These are phyloP conservation scores for Yasuhikotakia modesta DNA, from an alignment of 2,797 vertebrate genomes.

Conservation along the genomic window DNA sequence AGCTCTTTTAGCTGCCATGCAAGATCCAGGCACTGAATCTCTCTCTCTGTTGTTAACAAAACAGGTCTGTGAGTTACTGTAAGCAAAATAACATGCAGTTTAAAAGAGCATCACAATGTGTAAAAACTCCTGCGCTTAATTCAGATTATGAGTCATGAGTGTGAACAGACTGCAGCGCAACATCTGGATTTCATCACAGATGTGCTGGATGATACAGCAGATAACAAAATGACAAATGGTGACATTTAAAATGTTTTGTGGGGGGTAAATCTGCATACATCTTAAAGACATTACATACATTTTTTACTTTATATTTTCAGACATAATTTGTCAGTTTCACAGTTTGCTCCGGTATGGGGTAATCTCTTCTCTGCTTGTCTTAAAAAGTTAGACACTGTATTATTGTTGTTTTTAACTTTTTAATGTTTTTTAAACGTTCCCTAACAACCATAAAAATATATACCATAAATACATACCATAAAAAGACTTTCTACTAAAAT, in stretches of 20 bases:
- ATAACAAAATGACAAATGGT: conserved; percentile 36
- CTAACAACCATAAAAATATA: no score
- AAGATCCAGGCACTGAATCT: conserved; percentile 55
- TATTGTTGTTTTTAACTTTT: no score
- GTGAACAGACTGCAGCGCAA: conserved; percentile 26
- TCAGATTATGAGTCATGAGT: conserved; percentile 8
- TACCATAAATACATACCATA: no score
- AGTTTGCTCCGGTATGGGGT: conserved; percentile 4
- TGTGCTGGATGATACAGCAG: conserved; percentile 43
- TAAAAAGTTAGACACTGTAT: not conserved
- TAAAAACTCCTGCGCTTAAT: conserved; percentile 38
- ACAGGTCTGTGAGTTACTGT: not conserved
- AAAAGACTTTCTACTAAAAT: no score
- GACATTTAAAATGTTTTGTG: conserved; percentile 29
- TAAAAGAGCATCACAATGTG: conserved; percentile 8
- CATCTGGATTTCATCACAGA: conserved; percentile 54
- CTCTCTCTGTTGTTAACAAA: conserved; percentile 30
- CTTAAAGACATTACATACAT: not conserved
- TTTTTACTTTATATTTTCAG: not conserved
- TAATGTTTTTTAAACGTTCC: no score
- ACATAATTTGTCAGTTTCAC: conserved; percentile 4
- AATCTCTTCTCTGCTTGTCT: not conserved
- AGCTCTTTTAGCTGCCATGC: conserved; percentile 57
- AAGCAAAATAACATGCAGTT: not conserved
- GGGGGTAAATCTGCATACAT: conserved; percentile 6